Evolutionary conservation across 1,140 invertebrate genomes (phyloP), one percentile per base, ranked within the genome.

Genomic region (Drosophila melanica): DNA sequence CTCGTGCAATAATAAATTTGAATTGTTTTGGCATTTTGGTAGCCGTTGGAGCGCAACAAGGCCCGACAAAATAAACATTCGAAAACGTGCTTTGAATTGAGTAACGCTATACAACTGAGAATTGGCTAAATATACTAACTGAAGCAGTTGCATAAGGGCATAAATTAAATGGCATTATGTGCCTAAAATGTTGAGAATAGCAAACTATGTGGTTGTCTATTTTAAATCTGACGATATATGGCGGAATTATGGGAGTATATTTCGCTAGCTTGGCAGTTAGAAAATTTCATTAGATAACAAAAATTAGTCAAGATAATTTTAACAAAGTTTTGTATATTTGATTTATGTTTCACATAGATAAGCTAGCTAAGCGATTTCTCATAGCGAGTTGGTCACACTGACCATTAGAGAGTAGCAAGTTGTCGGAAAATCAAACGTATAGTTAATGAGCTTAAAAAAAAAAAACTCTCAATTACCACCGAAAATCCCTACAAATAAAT

Each of bases 1-100:
- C 55, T 68, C 65, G 65, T 59, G 65, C 65, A 51, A 59, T 51
- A 60, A 69, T 54, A 69, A 69, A 69, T 63, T 47, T 73, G 27
- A 65, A 66, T 47, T 55, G 51, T 70, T 70, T 70, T 54, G 41
- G 27, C 58, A 39, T 48, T 62, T 48, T 39, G 30, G 9, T 50
- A 58, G 47, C 41, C 18, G 16, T 41, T 73, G 55, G 45, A 60
- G 64, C 63, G 55, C 69, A 59, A 53, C 47, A 59, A 35, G 44
- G 18, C 20, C 50, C n/a, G 45, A 47, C 50, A 33, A 64, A 66
- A 67, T 18, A 67, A 51, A 72, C 63, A 68, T 73, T 58, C 50
- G 16, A 54, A 73, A 73, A 73, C 70, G 69, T 72, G 69, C 69
- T 33, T 18, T 41, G 68, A 55, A 57, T 71, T 55, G 23, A 8